Evolutionary conservation across 1,140 invertebrate species (phyloP).

Genomic region (Yoshiicerus persimilis): DNA sequence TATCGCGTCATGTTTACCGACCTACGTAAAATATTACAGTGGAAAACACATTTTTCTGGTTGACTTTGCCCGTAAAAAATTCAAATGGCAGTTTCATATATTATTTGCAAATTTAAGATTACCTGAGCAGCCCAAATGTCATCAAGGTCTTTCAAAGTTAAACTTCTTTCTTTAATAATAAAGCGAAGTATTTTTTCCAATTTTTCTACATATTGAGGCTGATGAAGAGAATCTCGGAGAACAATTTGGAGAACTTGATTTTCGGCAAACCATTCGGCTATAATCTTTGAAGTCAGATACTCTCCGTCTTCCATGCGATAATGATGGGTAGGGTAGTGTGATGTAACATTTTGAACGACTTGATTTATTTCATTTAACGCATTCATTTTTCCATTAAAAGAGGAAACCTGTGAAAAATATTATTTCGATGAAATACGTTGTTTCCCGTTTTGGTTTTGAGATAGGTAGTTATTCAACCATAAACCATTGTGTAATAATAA

Average conservation of each 20-base stretch:
- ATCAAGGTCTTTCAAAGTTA: constrained; percentile 88
- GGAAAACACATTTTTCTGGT: not conserved
- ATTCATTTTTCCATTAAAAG: constrained; percentile 99
- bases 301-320: constrained; percentile 78
- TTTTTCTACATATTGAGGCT: constrained; percentile 97
- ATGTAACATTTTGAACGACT: constrained; percentile 82
- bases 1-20: constrained; percentile 91
- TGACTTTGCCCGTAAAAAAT: not conserved
- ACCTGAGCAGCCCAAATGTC: constrained; percentile 91
- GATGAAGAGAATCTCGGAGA: constrained; percentile 90
- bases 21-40: constrained; percentile 51
- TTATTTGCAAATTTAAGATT: not conserved
- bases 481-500: too few species aligned
- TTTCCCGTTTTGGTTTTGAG: too few species aligned
- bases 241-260: constrained; percentile 95
- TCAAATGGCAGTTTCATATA: too few species aligned
- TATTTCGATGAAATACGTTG: not conserved
- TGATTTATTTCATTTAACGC: constrained; percentile 98
- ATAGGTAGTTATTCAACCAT: too few species aligned
- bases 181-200: constrained; percentile 96
- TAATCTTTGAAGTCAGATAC: constrained; percentile 88
- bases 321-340: constrained; percentile 74
- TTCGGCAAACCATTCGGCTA: constrained; percentile 96
- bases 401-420: constrained; percentile 70
- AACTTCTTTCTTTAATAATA: constrained; percentile 90